phyloP scores from a whole-genome alignment of 1,140 invertebrate species.

The Leptinotarsa lineolata region DNA sequence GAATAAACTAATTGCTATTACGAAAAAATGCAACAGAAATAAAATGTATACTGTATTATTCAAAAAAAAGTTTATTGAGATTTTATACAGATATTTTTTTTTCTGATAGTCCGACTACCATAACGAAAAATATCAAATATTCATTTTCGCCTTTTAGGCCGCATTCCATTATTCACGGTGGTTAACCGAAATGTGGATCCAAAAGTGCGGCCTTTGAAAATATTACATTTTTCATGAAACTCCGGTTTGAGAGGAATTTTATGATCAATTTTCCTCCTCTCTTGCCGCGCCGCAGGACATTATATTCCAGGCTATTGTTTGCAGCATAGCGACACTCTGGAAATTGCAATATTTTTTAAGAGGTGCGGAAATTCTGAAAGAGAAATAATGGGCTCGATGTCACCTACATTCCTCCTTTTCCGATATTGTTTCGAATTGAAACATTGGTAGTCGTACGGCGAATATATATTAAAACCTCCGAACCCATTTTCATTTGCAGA shows the following conservation, averaged over 20 bases:
- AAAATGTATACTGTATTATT: too few relatives aligned
- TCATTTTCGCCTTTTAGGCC: background rate
- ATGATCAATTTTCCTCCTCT: constrained; percentile 1
- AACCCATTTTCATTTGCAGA: too few relatives aligned
- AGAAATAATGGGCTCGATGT: background rate
- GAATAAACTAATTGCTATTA: too few relatives aligned
- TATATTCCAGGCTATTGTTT: constrained; percentile 2
- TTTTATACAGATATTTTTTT: too few relatives aligned
- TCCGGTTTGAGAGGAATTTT: constrained; percentile 5
- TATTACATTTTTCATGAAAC: constrained; percentile 3
- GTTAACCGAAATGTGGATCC: background rate
- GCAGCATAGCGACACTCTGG: background rate
- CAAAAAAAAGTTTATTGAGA: too few relatives aligned
- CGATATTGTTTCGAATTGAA: background rate
- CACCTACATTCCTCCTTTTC: background rate
- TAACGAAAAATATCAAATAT: background rate
- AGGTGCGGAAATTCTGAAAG: background rate
- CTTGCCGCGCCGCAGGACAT: background rate
- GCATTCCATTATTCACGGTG: background rate
- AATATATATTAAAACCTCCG: too few relatives aligned
- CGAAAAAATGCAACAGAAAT: too few relatives aligned
- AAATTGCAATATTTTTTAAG: constrained; percentile 8
- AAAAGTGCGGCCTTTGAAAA: background rate
- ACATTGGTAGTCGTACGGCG: background rate
- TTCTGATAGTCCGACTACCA: too few relatives aligned